These are phyloP conservation scores for Cavia porcellus DNA, from an alignment of 2,113 vertebrate species.

Conservation along the genomic window DNA sequence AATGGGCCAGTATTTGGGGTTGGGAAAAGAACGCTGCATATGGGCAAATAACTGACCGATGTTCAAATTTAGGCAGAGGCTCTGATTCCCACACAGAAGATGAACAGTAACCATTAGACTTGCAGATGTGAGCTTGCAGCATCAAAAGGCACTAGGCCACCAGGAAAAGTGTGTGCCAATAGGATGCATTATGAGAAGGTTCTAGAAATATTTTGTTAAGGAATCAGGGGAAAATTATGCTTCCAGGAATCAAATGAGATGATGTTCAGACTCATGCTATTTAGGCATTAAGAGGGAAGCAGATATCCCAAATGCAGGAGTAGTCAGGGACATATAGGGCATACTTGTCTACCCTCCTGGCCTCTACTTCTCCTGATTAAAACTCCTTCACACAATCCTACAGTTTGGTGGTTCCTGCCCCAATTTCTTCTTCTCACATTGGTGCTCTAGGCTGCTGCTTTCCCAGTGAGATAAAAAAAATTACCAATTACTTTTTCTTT, in stretches of 20 bases:
- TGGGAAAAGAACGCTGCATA: neutral
- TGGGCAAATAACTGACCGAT: neutral
- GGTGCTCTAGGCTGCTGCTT: neutral
- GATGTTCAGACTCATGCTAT: neutral
- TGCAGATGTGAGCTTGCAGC: neutral
- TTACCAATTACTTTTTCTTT: neutral
- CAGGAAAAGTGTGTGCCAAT: neutral
- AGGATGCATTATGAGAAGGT: neutral
- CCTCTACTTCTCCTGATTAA: neutral
- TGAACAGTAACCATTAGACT: neutral
- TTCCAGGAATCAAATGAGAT: neutral
- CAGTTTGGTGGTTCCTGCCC: no score
- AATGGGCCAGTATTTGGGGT: neutral
- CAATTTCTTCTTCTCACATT: no score
- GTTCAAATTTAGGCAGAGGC: neutral
- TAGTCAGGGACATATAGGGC: neutral
- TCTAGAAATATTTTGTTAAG: neutral
- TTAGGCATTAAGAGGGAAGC: neutral
- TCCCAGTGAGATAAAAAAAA: neutral
- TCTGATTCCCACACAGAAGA: neutral
- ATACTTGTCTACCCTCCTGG: neutral
- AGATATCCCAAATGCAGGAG: neutral
- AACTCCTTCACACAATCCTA: neutral
- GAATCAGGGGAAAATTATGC: neutral
- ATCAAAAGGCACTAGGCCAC: neutral